A percentile compares a stretch with the other conserved stretches of the same genome.
Conservation (phyloP, 2,888 invertebrate species). For the Synanthedon tipuliformis region DNA sequence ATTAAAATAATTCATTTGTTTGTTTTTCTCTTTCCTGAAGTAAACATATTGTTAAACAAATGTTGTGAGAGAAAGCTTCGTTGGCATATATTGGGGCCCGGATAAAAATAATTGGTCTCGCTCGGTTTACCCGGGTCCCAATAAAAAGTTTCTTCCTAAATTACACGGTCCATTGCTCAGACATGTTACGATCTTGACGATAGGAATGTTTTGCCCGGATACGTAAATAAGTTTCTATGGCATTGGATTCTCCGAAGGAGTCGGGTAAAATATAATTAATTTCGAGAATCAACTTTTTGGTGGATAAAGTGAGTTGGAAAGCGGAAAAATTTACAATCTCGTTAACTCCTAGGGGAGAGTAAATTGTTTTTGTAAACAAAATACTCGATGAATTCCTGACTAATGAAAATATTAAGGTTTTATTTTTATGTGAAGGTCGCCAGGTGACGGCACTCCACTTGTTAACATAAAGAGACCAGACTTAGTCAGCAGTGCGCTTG, state of each 20-base stretch:
- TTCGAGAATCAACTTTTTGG: background rate
- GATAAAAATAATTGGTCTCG: background rate
- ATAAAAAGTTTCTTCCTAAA: background rate
- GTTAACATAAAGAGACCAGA: too few relatives aligned
- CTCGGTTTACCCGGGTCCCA: background rate
- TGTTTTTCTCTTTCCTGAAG: background rate
- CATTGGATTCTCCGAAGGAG: background rate
- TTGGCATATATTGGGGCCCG: background rate
- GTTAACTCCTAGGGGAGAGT: background rate
- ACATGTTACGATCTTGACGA: background rate
- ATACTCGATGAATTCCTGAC: too few relatives aligned
- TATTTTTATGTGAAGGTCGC: too few relatives aligned
- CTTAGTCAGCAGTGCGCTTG: too few relatives aligned
- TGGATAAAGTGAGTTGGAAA: background rate
- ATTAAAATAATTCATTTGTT: too few relatives aligned
- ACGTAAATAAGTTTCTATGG: background rate
- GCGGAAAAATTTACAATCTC: background rate
- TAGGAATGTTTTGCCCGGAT: background rate
- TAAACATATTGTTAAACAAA: background rate
- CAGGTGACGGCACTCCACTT: too few relatives aligned
- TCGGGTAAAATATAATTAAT: background rate
- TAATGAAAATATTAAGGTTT: too few relatives aligned
- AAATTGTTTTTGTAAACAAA: background rate
- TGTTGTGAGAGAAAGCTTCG: background rate
- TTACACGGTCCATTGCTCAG: background rate